A percentile compares a stretch with the other conserved stretches of the same genome.
These are phyloP conservation scores for Epizoanthus fatuus DNA, from an alignment of 92 coral and sea anemone genomes.

Conservation along the genomic window DNA sequence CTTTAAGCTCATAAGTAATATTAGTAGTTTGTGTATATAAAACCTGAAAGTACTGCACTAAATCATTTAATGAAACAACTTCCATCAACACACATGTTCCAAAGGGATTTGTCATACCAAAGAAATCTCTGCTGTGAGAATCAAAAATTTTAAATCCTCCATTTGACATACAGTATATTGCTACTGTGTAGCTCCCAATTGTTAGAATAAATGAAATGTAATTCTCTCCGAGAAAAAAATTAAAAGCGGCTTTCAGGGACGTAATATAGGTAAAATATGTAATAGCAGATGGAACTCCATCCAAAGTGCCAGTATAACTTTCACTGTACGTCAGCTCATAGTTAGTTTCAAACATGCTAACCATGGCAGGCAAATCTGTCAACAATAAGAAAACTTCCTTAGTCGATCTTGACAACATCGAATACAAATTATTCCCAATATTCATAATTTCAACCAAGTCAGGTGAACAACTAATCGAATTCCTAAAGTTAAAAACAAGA, in stretches of 20 bases:
- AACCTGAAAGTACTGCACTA: conserved; percentile 37
- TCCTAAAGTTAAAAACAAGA: not conserved
- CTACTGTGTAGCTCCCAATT: conserved; percentile 46
- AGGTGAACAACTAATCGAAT: too few relatives aligned
- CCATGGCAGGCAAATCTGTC: conserved; percentile 13
- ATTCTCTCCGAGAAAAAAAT: conserved; percentile 11
- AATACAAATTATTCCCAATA: conserved; percentile 1
- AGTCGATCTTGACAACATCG: not conserved
- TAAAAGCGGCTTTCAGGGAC: conserved; percentile 17
- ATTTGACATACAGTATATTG: conserved; percentile 44
- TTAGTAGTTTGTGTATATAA: conserved; percentile 5
- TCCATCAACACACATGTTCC: conserved; percentile 50
- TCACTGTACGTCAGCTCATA: conserved; percentile 36
- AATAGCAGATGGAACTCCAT: conserved; percentile 27
- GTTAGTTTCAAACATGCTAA: conserved; percentile 5
- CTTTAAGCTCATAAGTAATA: conserved; percentile 34
- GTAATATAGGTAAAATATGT: conserved; percentile 29
- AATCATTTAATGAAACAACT: conserved; percentile 38
- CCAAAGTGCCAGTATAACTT: conserved; percentile 35
- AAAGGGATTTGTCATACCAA: conserved; percentile 44
- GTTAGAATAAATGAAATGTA: conserved; percentile 41
- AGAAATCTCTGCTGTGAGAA: conserved; percentile 41
- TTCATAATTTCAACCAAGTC: not conserved
- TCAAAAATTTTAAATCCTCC: conserved; percentile 43
- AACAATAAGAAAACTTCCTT: conserved; percentile 16